A percentile compares a stretch with the other conserved stretches of the same genome.
These are phyloP conservation scores for Agapetus fuscipes DNA, from an alignment of 2,888 invertebrate genomes.

Conservation along the genomic window DNA sequence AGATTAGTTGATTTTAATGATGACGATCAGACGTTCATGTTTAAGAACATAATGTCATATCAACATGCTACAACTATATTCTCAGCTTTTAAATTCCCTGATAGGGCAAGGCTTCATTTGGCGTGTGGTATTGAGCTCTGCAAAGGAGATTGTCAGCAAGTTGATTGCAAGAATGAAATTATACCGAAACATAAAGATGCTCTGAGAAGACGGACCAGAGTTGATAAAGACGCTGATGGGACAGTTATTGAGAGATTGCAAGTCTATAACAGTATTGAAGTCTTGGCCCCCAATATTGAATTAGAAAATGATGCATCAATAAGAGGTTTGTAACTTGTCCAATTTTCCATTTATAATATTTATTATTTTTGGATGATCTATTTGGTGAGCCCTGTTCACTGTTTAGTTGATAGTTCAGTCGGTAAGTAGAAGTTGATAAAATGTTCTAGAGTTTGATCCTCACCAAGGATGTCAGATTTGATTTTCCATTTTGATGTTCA, in stretches of 20 bases:
- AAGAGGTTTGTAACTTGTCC: conserved; percentile 31
- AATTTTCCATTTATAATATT: too few species aligned
- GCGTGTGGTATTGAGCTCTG: conserved; percentile 73
- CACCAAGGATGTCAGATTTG: too few species aligned
- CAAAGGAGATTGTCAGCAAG: conserved; percentile 57
- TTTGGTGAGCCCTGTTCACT: too few species aligned
- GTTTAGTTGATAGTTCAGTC: too few species aligned
- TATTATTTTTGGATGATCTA: too few species aligned
- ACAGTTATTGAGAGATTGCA: conserved; percentile 56
- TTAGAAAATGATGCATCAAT: conserved; percentile 51
- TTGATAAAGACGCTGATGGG: conserved; percentile 45
- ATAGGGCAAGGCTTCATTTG: conserved; percentile 60
- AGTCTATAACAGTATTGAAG: conserved; percentile 73
- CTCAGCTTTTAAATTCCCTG: conserved; percentile 76
- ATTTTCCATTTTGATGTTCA: too few species aligned
- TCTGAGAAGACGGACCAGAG: conserved; percentile 35
- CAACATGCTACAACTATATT: conserved; percentile 53
- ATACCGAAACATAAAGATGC: conserved; percentile 39
- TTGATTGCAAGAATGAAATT: conserved; percentile 35
- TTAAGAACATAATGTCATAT: conserved; percentile 42
- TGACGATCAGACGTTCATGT: conserved; percentile 28
- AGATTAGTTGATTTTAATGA: conserved; percentile 23
- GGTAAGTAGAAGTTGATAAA: too few species aligned
- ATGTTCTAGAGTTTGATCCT: too few species aligned
- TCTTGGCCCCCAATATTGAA: conserved; percentile 68